Evolutionary conservation across 2,797 vertebrate genomes (phyloP).

Genomic region (Lophius americanus): DNA sequence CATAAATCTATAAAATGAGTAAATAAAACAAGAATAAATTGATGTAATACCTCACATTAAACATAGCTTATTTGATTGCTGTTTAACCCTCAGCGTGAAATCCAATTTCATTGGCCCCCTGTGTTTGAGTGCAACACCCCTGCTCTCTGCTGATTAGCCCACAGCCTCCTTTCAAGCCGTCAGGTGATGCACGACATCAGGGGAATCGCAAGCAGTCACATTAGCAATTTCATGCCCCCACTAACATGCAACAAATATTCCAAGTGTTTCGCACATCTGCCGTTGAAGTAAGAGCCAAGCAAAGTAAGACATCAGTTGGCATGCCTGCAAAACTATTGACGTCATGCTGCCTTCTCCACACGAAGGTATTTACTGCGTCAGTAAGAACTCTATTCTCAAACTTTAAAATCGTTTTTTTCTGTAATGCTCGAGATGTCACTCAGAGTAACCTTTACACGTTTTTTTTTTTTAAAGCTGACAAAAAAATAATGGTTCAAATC

Average conservation of each 20-base stretch:
- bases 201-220: too few species aligned
- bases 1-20: too few species aligned
- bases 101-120: too few species aligned
- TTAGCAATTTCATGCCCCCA: too few species aligned
- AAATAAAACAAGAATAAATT: too few species aligned
- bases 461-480: slow-evolving; percentile 30
- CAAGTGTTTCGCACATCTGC: slow-evolving; percentile 55
- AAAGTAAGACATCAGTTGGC: slow-evolving; percentile 28
- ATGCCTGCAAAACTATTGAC: slow-evolving; percentile 20
- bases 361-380: slow-evolving; percentile 19
- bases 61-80: too few species aligned
- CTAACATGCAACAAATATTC: slow-evolving; percentile 42
- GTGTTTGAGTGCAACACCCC: too few species aligned
- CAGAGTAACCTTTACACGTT: too few species aligned
- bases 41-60: too few species aligned
- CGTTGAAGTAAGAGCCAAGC: slow-evolving; percentile 16
- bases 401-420: not conserved
- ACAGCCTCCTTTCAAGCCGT: slow-evolving; percentile 50
- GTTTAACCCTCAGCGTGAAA: too few species aligned
- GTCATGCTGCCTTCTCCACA: slow-evolving; percentile 19
- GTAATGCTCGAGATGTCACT: too few species aligned
- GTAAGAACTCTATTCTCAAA: slow-evolving; percentile 16
- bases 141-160: slow-evolving; percentile 40
- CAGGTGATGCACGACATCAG: slow-evolving; percentile 3
- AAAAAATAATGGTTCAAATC: slow-evolving; percentile 59